Evolutionary conservation across 2,113 vertebrate species (phyloP).

Genomic region (Hystrix brachyura): DNA sequence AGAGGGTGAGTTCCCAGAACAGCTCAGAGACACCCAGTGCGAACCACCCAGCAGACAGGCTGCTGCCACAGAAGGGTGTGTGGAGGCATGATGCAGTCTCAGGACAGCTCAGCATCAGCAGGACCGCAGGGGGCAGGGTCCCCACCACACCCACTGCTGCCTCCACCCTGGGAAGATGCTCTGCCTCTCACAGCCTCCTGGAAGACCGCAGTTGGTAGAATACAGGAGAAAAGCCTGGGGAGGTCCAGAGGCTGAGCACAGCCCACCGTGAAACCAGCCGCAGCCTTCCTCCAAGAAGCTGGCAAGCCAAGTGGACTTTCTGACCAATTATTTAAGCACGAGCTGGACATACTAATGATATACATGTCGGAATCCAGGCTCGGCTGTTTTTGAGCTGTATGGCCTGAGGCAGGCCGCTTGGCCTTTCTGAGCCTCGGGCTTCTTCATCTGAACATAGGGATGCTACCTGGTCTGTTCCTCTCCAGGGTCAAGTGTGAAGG

Average conservation of each 20-base stretch:
- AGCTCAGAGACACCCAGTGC: background rate
- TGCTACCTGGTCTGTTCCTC: background rate
- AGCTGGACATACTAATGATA: background rate
- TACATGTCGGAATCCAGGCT: background rate
- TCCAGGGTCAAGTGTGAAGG: background rate
- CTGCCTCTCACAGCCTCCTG: background rate
- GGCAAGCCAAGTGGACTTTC: background rate
- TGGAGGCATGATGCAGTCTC: background rate
- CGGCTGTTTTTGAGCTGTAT: background rate
- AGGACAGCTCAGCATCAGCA: accelerated
- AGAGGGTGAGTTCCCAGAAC: constrained; percentile 29
- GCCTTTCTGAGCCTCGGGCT: background rate
- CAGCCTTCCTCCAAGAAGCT: background rate
- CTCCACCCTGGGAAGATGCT: background rate
- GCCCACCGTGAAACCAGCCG: background rate
- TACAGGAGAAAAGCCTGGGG: background rate
- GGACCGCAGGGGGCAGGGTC: background rate
- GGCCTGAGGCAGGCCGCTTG: background rate
- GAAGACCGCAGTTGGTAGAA: background rate
- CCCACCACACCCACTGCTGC: background rate
- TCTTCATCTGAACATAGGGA: background rate
- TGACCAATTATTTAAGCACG: background rate
- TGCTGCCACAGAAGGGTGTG: background rate
- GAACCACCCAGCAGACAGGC: constrained; percentile 16
- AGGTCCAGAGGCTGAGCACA: background rate